Evolutionary conservation across 2,113 vertebrate genomes (phyloP).

Genomic region (Meleagris gallopavo): DNA sequence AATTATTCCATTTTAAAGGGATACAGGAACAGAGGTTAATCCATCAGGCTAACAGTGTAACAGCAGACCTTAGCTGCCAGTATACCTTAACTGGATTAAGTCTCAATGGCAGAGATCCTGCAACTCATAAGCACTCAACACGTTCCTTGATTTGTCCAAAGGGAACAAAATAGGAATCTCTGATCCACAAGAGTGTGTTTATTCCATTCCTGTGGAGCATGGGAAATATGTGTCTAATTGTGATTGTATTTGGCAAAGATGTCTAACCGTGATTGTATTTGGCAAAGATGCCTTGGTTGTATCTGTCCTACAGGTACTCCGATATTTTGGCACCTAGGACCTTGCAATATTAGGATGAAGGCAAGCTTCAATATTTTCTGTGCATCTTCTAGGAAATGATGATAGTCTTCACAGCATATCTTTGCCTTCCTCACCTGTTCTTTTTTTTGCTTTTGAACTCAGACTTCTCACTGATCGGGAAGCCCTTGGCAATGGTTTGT

Average conservation of each 20-base stretch:
- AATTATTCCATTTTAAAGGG: conserved; percentile 3
- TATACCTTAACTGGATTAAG: background rate
- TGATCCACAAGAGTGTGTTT: background rate
- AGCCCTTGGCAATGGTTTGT: conserved; percentile 19
- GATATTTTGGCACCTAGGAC: background rate
- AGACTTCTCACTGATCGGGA: background rate
- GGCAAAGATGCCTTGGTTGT: background rate
- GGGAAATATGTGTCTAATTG: background rate
- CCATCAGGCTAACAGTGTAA: background rate
- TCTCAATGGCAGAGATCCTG: background rate
- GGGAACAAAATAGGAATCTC: background rate
- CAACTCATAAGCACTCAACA: background rate
- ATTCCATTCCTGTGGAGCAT: background rate
- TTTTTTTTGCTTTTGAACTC: background rate
- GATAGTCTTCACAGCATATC: background rate
- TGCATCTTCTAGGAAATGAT: background rate
- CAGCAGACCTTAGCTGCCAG: background rate
- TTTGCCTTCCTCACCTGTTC: background rate
- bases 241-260: background rate
- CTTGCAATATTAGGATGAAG: background rate
- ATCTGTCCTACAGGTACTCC: background rate
- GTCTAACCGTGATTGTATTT: background rate
- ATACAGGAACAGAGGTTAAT: background rate
- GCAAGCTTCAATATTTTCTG: background rate
- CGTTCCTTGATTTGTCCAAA: background rate